Base-by-base conservation (phyloP, 2,888 invertebrate species). In the Ischnura elegans region DNA sequence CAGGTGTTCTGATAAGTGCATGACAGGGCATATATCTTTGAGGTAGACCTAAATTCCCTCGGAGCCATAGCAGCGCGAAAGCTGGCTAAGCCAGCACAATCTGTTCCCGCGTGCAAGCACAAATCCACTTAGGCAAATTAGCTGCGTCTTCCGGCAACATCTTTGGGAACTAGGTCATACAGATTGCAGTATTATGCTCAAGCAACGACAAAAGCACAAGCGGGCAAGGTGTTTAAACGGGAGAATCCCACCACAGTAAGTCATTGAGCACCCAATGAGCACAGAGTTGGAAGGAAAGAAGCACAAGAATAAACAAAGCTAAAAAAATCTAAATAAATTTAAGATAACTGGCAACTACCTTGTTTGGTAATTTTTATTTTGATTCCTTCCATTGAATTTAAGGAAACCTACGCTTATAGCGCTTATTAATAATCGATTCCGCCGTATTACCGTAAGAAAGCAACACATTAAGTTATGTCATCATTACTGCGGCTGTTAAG, bases 101-200 rank as follows among this genome's bases (percentile, higher is more conserved):
- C 61, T 61, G 61, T 61, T 25, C 1, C 25, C 2, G 25, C 8
- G 61, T 25, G n/a, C 61, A n/a, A 25, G 25, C 61, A 61, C 61
- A 25, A 61, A 61, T 61, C 61, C 61, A 61, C 61, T 61, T 25
- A 61, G 61, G 61, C 61, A 61, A 61, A 61, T 61, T 61, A 61
- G 61, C 25, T 61, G 61, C 61, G 25, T 61, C 61, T 61, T 61
- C 61, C n/a, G n/a, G n/a, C 61, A 25, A 1, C 21, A 61, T 61
- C 61, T 25, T 61, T 21, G 61, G 61, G 61, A 61, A 61, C 61
- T 61, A 25, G 21, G 61, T 21, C 61, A 61, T 61, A 61, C 25
- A 61, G 21, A 61, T 25, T 8, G 61, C 25, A 61, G 25, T 61
- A 61, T 61, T 21, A 61, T 61, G 61, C 61, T 19, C 19, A 61